These are phyloP conservation scores for Tenthredo distinguenda DNA, from an alignment of 2,888 invertebrate species.

Conservation along the genomic window DNA sequence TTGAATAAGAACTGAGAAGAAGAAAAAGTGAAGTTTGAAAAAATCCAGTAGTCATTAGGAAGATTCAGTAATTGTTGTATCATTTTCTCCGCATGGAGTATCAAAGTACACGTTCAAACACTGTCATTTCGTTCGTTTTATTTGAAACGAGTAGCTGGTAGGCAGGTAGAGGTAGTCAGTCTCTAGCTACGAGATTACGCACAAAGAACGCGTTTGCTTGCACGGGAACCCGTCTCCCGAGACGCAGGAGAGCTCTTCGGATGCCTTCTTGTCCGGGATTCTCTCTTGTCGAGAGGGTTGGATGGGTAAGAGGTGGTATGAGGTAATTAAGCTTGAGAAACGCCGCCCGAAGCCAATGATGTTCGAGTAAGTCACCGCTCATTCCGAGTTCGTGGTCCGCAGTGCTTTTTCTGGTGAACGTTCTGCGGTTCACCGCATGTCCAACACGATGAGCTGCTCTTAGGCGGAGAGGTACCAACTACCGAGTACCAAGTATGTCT, in stretches of 20 bases:
- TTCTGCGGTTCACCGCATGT: conserved; percentile 77
- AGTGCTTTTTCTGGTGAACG: conserved; percentile 71
- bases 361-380: conserved; percentile 60
- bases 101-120: conserved; percentile 33
- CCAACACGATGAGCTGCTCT: conserved; percentile 68
- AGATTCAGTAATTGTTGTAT: conserved; percentile 5
- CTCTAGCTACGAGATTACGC: conserved; percentile 14
- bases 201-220: conserved; percentile 24
- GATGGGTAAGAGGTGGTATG: conserved; percentile 60
- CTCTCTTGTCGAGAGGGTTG: conserved; percentile 27
- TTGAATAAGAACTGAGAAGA: no score
- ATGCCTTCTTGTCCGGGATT: conserved; percentile 4
- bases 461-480: neutral
- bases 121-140: conserved; percentile 42
- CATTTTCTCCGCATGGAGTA: conserved; percentile 11
- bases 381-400: conserved; percentile 62
- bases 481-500: neutral
- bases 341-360: conserved; percentile 58
- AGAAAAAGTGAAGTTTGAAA: neutral
- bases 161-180: neutral
- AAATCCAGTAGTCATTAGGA: neutral
- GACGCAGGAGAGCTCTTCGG: neutral
- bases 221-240: conserved; percentile 42
- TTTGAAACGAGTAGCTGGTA: neutral
- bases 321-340: conserved; percentile 72